These are phyloP conservation scores for Cisticola juncidis DNA, from an alignment of 2,113 vertebrate species.

Conservation along the genomic window DNA sequence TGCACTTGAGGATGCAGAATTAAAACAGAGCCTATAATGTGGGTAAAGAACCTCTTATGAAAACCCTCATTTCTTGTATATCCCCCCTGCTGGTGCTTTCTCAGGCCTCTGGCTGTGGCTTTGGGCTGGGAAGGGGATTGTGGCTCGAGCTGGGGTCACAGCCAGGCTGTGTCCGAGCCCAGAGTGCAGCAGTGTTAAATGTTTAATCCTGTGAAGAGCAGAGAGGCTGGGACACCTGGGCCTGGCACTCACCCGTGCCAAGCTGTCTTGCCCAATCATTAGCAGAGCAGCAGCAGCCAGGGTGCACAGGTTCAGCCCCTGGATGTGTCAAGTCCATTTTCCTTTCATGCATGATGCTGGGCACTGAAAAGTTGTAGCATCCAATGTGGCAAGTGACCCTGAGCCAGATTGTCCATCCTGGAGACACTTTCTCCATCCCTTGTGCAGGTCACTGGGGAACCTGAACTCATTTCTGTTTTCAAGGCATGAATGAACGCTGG, in stretches of 20 bases:
- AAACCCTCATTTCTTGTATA: neutral
- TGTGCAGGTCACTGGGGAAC: neutral
- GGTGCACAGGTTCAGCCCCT: neutral
- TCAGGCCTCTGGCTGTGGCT: neutral
- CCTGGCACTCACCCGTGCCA: neutral
- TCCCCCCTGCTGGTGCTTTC: neutral
- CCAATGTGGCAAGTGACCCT: neutral
- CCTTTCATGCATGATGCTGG: neutral
- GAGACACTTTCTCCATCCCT: neutral
- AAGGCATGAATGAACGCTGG: fast-evolving
- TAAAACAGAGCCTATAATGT: neutral
- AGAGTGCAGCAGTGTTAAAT: neutral
- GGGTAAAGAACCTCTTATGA: neutral
- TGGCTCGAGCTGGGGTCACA: fast-evolving
- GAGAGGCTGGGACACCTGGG: neutral
- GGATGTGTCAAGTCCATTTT: neutral
- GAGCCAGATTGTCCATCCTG: too few relatives aligned
- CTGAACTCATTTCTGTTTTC: neutral
- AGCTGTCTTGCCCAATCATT: neutral
- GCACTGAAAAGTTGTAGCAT: fast-evolving
- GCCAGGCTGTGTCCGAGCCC: neutral
- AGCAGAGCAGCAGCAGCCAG: neutral
- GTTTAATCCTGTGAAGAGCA: neutral
- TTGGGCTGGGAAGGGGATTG: neutral
- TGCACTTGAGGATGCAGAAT: neutral